Conservation (phyloP, 2,888 invertebrate species). For the Diaprepes abbreviatus region DNA sequence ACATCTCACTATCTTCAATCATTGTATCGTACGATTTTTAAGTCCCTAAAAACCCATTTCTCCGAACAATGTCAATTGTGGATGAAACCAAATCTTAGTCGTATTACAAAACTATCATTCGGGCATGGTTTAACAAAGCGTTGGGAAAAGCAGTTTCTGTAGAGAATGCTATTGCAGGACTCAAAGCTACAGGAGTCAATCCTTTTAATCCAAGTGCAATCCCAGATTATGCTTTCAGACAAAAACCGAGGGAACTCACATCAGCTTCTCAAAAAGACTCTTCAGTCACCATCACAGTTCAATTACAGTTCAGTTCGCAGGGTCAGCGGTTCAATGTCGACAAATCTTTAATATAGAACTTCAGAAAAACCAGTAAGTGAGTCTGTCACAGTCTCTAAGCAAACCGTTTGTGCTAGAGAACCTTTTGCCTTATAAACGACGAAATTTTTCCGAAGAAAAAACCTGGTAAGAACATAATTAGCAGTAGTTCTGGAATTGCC, state of each 20-base stretch:
- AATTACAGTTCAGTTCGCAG: no score
- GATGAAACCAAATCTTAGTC: conserved; percentile 25
- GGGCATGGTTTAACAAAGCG: conserved; percentile 17
- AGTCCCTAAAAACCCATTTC: conserved; percentile 55
- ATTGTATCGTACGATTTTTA: conserved; percentile 55
- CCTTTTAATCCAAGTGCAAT: conserved; percentile 11
- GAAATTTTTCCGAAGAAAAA: no score
- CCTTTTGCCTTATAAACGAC: no score
- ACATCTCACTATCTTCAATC: conserved; percentile 23
- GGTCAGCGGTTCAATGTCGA: no score
- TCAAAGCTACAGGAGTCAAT: conserved; percentile 6
- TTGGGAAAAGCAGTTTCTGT: conserved; percentile 29
- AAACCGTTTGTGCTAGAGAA: no score
- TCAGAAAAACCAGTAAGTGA: no score
- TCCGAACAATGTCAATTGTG: conserved; percentile 36
- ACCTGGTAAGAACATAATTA: no score
- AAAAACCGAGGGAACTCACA: not conserved
- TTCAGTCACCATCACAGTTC: not conserved
- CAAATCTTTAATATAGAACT: no score
- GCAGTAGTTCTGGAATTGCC: no score
- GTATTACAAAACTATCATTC: conserved; percentile 32
- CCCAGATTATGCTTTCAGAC: not conserved
- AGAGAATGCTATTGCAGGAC: conserved; percentile 22
- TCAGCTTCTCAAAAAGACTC: not conserved
- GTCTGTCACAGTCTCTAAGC: no score